Evolutionary conservation across 2,888 invertebrate species (phyloP), one percentile per base, ranked within the genome.

Genomic region (Synanthedon formicaeformis): DNA sequence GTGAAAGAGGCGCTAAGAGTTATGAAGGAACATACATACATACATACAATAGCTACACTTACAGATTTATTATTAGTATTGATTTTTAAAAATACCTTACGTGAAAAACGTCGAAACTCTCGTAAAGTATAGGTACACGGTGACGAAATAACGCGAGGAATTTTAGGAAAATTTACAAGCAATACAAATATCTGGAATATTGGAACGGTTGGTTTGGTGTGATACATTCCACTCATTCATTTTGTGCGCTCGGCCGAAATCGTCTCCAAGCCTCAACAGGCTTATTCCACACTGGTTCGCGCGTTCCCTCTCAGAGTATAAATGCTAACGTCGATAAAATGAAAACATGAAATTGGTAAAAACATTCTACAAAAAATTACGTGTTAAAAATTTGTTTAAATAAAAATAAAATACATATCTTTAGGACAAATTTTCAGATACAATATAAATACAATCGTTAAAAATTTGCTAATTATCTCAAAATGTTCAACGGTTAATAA

Each of bases 221-320:
- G 34, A 50, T 50, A 50, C 27, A 34, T 34, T 23, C 50, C 34
- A 18, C 12, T 11, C 63, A 73, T 82, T 81, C 74, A 75, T 75
- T 73, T 75, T 76, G 81, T 76, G 74, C 76, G 65, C 62, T 67
- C 65, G 61, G 57, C 60, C 55, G 50, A 53, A 54, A 50, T 53
- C 55, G 58, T 54, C 52, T 51, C 53, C 56, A 56, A 56, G 52
- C 53, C 51, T 55, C 53, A 50, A 65, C 61, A 58, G 58, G 64
- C 65, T 67, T 67, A 67, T 67, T 67, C 63, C 65, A 56, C 60
- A 55, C 58, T 58, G 59, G 55, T 61, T 58, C 59, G 45, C 16
- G 12, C 16, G 49, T 23, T 49, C 49, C 23, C 6, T 11, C 5
- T 3, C 8, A 6, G n/a, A 49, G 49, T 16, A 49, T 49, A 54